These are phyloP conservation scores for Cynoglossus semilaevis DNA, from an alignment of 2,113 vertebrate genomes.

Conservation along the genomic window DNA sequence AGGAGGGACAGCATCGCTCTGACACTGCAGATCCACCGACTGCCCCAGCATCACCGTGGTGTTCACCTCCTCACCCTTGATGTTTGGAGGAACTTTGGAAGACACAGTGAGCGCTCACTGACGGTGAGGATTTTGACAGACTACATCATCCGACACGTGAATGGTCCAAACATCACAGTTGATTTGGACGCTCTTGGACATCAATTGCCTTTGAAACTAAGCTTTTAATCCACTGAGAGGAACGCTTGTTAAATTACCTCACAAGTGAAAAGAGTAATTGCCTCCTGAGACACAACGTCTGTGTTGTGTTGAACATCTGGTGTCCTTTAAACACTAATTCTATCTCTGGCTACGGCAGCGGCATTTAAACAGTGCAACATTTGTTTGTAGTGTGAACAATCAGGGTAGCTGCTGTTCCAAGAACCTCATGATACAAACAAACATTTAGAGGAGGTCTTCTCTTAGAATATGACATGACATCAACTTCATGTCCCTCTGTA, in stretches of 20 bases:
- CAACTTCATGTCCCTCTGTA: neutral
- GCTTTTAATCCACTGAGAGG: neutral
- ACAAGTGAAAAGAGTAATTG: constrained; percentile 24
- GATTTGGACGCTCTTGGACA: neutral
- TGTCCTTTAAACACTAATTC: constrained; percentile 32
- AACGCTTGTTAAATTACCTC: constrained; percentile 11
- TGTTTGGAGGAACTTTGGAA: constrained; percentile 88
- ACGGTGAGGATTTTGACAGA: constrained; percentile 2
- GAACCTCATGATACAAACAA: constrained; percentile 12
- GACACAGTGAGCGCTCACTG: constrained; percentile 14
- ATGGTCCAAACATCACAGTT: neutral
- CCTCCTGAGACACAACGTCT: constrained; percentile 19
- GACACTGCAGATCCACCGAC: constrained; percentile 82
- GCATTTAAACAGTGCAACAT: constrained; percentile 18
- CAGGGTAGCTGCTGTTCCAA: constrained; percentile 2
- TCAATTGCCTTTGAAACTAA: neutral
- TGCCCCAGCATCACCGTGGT: constrained; percentile 80
- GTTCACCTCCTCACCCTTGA: constrained; percentile 93
- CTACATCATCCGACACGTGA: neutral
- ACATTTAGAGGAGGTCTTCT: neutral
- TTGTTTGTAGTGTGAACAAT: constrained; percentile 33
- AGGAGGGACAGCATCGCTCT: constrained; percentile 83
- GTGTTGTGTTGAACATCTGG: constrained; percentile 18
- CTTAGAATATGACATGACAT: neutral
- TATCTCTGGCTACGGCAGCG: constrained; percentile 19